Conservation (phyloP, 2,113 vertebrate species). For the Isurus oxyrinchus region DNA sequence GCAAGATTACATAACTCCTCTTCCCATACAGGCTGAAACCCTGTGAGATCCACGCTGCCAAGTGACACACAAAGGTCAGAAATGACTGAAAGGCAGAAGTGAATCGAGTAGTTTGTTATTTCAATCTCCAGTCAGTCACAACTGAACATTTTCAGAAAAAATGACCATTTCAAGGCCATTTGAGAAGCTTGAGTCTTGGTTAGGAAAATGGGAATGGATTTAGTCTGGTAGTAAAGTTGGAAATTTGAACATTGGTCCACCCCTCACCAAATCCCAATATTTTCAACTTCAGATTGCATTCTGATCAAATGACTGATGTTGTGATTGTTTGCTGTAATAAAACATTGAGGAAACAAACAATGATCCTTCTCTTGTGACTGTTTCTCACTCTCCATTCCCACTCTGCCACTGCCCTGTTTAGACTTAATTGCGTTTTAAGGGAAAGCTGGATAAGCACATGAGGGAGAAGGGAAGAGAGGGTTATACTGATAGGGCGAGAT, state of each 20-base stretch:
- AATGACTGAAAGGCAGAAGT: background rate
- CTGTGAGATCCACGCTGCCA: background rate
- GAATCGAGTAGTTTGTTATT: background rate
- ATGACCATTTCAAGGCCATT: background rate
- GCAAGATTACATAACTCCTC: background rate
- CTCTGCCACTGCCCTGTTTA: background rate
- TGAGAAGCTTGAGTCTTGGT: background rate
- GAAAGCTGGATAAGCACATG: background rate
- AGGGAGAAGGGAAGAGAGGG: background rate
- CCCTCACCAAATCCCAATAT: background rate
- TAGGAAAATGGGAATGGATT: background rate
- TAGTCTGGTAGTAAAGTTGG: background rate
- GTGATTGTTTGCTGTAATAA: background rate
- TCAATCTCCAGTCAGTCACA: background rate
- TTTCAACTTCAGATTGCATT: background rate
- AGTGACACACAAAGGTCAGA: background rate
- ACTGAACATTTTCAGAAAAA: background rate
- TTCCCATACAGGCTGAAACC: background rate
- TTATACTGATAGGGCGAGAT: no score
- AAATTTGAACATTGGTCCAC: background rate
- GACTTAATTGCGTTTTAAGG: background rate
- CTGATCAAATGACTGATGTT: background rate
- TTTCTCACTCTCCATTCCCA: background rate
- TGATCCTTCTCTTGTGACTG: background rate
- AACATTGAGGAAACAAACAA: background rate